Evolutionary conservation across 2,113 vertebrate genomes (phyloP), one percentile per base, ranked within the genome.

Genomic region (Phoxinus phoxinus): DNA sequence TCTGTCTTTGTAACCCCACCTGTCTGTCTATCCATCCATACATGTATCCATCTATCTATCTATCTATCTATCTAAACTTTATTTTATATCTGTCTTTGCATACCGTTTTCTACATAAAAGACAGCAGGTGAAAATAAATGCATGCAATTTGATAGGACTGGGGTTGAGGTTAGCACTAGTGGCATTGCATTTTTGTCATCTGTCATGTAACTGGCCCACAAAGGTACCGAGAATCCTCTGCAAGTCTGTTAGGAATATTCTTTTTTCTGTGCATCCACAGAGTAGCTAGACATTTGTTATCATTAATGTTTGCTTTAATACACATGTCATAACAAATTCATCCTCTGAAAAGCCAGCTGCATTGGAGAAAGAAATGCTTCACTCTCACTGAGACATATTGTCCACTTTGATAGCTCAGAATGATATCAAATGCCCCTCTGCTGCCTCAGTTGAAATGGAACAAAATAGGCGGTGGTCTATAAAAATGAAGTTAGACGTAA

Each of bases 401-500:
- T 95, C 96, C 96, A 98, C 96, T 97, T 97, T 94, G 94, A 94
- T 92, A 94, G 93, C 91, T 95, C 94, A 90, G 93, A 95, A 96
- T 95, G 96, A 97, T 97, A 96, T 97, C 95, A 97, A 97, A 97
- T 96, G 95, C 95, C 93, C 93, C 93, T 93, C 95, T 94, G 95
- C 93, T 93, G 95, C 92, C 93, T 92, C 92, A 94, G 95, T 95
- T 95, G 95, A 94, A 95, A 95, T 94, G 95, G 95, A 96, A 96
- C 93, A 96, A 96, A 96, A 95, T 94, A 96, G 96, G 95, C 95
- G 94, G 95, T 92, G 91, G 93, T 95, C 95, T 95, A 95, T 95
- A 95, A 95, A 96, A 94, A 97, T 91, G 96, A 97, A 96, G 95
- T 96, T 97, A 96, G 3, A 90, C 95, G 96, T 95, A 97, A 98